Percentiles rank a stretch among this genome's conserved stretches.
Evolutionary conservation across 1,140 invertebrate species (phyloP).

Genomic region (Zaprionus camerounensis): DNA sequence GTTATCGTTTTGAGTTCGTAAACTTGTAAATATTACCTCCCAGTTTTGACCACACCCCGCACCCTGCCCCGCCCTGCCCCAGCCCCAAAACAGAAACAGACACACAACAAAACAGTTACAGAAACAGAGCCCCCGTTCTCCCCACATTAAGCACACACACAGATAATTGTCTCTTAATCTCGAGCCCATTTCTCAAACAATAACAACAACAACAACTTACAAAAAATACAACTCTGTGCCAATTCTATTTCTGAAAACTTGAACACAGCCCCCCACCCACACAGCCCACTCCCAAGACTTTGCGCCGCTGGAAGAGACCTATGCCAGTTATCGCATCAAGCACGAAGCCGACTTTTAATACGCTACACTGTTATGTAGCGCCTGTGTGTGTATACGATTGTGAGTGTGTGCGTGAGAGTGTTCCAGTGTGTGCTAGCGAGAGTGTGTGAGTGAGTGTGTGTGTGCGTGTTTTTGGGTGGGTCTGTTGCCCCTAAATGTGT

Average conservation of each 20-base stretch:
- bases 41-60: slow-evolving; percentile 6
- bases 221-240: slow-evolving; percentile 64
- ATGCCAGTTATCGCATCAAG: slow-evolving; percentile 83
- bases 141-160: slow-evolving; percentile 12
- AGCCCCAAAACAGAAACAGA: slow-evolving; percentile 34
- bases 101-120: slow-evolving; percentile 24
- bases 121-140: slow-evolving; percentile 1
- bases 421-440: neutral
- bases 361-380: neutral
- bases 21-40: slow-evolving; percentile 69
- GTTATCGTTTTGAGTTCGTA: slow-evolving; percentile 75
- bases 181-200: slow-evolving; percentile 40
- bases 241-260: slow-evolving; percentile 62
- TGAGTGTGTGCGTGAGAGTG: neutral
- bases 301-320: slow-evolving; percentile 82
- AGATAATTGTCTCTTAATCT: slow-evolving; percentile 21
- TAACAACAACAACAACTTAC: neutral
- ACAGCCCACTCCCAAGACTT: slow-evolving; percentile 70
- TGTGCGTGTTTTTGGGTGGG: slow-evolving; percentile 21
- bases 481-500: slow-evolving; percentile 7
- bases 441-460: slow-evolving; percentile 1
- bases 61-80: slow-evolving; percentile 23
- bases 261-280: slow-evolving; percentile 60
- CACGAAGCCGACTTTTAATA: slow-evolving; percentile 80
- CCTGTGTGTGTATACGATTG: neutral